Conservation (phyloP, 1,140 invertebrate genomes). For the Macrosteles quadrilineatus region DNA sequence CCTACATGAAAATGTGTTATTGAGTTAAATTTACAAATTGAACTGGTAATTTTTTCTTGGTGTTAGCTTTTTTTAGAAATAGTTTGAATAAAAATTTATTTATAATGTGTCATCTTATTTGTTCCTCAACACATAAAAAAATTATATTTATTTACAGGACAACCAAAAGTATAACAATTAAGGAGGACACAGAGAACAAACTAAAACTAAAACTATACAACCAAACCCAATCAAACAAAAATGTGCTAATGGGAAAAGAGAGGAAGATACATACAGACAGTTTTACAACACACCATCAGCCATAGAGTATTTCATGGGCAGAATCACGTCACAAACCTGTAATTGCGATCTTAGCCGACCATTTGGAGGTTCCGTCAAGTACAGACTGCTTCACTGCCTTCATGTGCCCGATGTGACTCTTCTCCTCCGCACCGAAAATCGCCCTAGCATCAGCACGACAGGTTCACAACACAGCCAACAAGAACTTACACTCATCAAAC, state of each 20-base stretch:
- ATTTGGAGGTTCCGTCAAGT: constrained; percentile 99
- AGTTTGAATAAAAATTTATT: too few relatives aligned
- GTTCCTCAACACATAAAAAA: too few relatives aligned
- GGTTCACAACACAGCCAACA: too few relatives aligned
- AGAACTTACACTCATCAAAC: too few relatives aligned
- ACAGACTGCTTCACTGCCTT: constrained; percentile 97
- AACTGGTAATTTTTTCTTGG: too few relatives aligned
- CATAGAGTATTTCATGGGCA: neutral
- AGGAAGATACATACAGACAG: constrained; percentile 8
- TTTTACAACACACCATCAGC: neutral
- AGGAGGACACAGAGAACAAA: too few relatives aligned
- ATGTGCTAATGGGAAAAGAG: neutral
- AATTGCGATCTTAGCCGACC: constrained; percentile 99
- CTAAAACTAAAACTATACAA: neutral
- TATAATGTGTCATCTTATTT: too few relatives aligned
- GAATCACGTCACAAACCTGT: constrained; percentile 81
- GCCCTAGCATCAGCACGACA: constrained; percentile 61
- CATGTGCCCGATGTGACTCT: constrained; percentile 94
- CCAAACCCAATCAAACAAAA: neutral
- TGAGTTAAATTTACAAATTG: too few relatives aligned
- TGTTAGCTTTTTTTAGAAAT: too few relatives aligned
- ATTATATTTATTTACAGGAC: too few relatives aligned
- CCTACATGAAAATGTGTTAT: too few relatives aligned
- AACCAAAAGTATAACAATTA: too few relatives aligned
- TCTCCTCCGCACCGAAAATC: constrained; percentile 93